Percentiles rank a stretch among this genome's conserved stretches.
phyloP scores from a whole-genome alignment of 2,113 vertebrate species.

The Malurus elegans region DNA sequence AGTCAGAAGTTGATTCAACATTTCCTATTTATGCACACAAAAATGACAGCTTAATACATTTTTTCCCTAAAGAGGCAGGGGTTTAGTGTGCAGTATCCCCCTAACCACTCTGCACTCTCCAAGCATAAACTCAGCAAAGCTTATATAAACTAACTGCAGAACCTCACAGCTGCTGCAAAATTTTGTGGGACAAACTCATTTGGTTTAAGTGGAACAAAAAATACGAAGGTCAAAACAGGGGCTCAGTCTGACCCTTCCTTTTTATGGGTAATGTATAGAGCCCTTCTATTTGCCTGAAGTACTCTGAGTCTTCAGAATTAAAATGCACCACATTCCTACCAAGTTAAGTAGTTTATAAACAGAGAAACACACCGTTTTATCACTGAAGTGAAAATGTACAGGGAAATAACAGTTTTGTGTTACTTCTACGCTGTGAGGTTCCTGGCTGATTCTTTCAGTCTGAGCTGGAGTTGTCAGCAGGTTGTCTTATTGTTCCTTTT shows the following conservation, averaged over 20 bases:
- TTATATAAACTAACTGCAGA: conserved; percentile 62
- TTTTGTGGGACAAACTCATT: conserved; percentile 18
- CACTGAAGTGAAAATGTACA: background rate
- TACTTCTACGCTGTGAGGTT: conserved; percentile 24
- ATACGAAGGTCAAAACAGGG: background rate
- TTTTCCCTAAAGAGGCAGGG: conserved; percentile 54
- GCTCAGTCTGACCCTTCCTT: background rate
- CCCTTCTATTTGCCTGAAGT: background rate
- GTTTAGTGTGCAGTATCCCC: conserved; percentile 8
- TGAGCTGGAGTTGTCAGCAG: conserved; percentile 54
- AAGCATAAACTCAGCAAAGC: conserved; percentile 60
- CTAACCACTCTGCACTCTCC: conserved; percentile 27
- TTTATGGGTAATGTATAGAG: background rate
- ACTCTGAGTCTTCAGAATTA: background rate
- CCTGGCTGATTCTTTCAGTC: conserved; percentile 18
- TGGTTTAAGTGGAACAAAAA: conserved; percentile 36
- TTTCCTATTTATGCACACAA: conserved; percentile 59
- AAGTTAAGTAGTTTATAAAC: conserved; percentile 2
- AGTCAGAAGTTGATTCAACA: conserved; percentile 46
- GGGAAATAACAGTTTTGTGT: conserved; percentile 23
- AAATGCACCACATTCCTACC: background rate
- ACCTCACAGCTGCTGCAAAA: conserved; percentile 55
- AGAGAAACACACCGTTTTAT: conserved; percentile 10
- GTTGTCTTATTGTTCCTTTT: conserved; percentile 50
- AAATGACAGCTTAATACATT: conserved; percentile 53